Base-by-base conservation (phyloP, 2,113 vertebrate genomes). In the Ranitomeya imitator region DNA sequence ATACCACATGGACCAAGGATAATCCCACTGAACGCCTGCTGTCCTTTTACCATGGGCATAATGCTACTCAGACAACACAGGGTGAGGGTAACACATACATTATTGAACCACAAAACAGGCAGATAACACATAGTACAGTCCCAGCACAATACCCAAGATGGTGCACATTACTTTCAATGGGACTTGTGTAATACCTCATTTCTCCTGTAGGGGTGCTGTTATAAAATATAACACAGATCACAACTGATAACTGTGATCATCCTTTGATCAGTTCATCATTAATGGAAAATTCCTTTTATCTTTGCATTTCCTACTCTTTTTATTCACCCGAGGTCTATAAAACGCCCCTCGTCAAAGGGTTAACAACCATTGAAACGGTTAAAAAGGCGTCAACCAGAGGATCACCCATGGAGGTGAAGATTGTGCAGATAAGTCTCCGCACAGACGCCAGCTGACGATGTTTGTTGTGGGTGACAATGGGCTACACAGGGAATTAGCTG, bases 401-500 rank as follows among this genome's bases (percentile, higher is more conserved):
- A 60, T 69, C 67, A 76, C 54, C 55, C 54, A 57, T 74, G n/a
- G 65, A 81, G 86, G 86, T 81, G n/a, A 45, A 82, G 67, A 88
- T 88, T 88, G 65, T 82, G 37, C 67, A 52, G 86, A 88, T 82
- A 88, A 74, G 69, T 37, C 12, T 11, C 8, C 26, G 69, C 10
- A 45, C 12, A 51, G 63, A 60, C 60, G 14, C 79, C 86, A 54
- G 79, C 86, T 83, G 86, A 63, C 55, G 12, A 55, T 61, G 86
- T 79, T 52, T 73, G 79, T 74, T 88, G 81, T 65, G 80, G 21
- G 69, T 82, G 80, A 88, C 85, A 88, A 76, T 63, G 54, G 82
- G 65, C 54, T 71, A 45, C 11, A 82, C 65, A 63, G 6, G 19
- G 55, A 88, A 88, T 88, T 73, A 69, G 78, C 79, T n/a, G 31